Base-by-base conservation (phyloP, 2,113 vertebrate species). In the Maccullochella peelii region DNA sequence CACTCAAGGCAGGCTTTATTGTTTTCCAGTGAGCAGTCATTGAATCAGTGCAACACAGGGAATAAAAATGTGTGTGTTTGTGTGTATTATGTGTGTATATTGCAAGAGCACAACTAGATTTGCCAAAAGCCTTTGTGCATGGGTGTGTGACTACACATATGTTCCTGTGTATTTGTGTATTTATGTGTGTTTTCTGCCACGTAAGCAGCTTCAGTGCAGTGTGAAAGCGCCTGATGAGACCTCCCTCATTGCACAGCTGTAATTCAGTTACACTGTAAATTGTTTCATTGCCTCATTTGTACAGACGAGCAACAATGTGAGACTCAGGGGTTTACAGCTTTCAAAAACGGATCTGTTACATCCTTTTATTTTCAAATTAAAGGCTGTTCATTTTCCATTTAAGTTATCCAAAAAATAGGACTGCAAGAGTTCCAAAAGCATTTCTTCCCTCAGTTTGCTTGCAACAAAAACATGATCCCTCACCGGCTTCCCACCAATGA, bases 211-310 rank as follows among this genome's bases (percentile, higher is more conserved):
- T 72, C 6, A 21, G 40, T 42, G 73, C 73, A 73, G 59, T 71
- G 63, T 75, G 40, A 63, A 67, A 21, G 65, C 8, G 20, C 50
- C 33, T 68, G 68, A 6, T 12, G 63, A 33, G 63, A 69, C 49
- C 77, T 47, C 36, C 59, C n/a, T 73, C 30, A 12, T 4, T 57
- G 27, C 66, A 71, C 71, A 77, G 84, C 78, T 86, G 67, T 52
- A 61, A 8, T 2, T 23, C 40, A 66, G 21, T 20, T 2, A 27
- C 25, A 16, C 52, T 49, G 58, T 66, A 5, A 33, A 52, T 2
- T 9, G 27, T 58, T 38, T 50, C 9, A 33, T 16, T 59, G 42
- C 6, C 7, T 52, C n/a, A 15, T 71, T 44, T 55, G 47, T 9
- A 9, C 21, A 33, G 5, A 62, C 5, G 6, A 67, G 18, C 27